Percentiles rank a stretch among this genome's conserved stretches.
Conservation (phyloP, 2,888 invertebrate species). For the Tanytarsus gracilentus region DNA sequence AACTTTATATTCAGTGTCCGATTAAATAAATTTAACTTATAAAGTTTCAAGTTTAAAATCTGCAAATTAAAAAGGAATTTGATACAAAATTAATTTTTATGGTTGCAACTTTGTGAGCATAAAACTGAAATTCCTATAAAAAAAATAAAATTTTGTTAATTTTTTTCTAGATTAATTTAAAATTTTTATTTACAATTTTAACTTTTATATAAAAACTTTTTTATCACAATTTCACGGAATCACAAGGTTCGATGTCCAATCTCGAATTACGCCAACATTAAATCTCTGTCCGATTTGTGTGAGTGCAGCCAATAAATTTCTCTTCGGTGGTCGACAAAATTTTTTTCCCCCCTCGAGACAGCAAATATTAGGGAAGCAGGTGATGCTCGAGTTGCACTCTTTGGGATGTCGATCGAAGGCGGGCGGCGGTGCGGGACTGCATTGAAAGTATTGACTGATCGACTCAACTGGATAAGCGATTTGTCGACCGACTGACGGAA, state of each 20-base stretch:
- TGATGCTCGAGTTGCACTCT: slow-evolving; percentile 58
- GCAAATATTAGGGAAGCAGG: slow-evolving; percentile 72
- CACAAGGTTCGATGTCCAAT: slow-evolving; percentile 42
- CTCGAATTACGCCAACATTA: slow-evolving; percentile 41
- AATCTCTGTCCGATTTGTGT: slow-evolving; percentile 49
- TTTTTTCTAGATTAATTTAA: too few species aligned
- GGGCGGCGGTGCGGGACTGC: slow-evolving; percentile 59
- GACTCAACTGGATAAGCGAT: slow-evolving; percentile 46
- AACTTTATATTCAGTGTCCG: too few species aligned
- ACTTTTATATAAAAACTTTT: slow-evolving; percentile 7
- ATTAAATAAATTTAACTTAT: too few species aligned
- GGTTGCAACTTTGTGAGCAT: too few species aligned
- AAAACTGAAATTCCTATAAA: not conserved
- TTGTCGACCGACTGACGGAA: slow-evolving; percentile 51
- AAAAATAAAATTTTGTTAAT: too few species aligned
- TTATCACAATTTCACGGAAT: slow-evolving; percentile 35
- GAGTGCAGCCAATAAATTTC: slow-evolving; percentile 57
- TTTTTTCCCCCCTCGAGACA: slow-evolving; percentile 66
- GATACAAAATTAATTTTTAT: too few species aligned
- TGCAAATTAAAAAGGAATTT: too few species aligned
- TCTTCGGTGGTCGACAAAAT: slow-evolving; percentile 63
- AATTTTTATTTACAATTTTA: not conserved
- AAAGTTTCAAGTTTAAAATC: too few species aligned
- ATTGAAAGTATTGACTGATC: slow-evolving; percentile 44
- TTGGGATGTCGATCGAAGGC: slow-evolving; percentile 62